These are phyloP conservation scores for Polydrusus cervinus DNA, from an alignment of 2,888 invertebrate species.

Conservation along the genomic window DNA sequence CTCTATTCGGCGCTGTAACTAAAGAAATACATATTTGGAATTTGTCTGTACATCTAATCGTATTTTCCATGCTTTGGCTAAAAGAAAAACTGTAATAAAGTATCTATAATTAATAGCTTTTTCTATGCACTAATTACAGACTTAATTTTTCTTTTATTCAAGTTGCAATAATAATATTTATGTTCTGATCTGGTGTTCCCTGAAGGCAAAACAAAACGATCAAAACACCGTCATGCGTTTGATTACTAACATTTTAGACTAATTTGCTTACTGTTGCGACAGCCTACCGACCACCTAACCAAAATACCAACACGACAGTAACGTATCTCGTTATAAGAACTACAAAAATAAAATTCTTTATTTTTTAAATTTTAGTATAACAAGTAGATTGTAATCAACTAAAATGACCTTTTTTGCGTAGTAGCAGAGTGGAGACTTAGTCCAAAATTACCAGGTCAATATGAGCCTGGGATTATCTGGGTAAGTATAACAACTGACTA, in stretches of 20 bases:
- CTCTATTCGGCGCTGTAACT: too few relatives aligned
- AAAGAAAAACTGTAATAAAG: neutral
- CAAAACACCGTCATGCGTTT: constrained; percentile 34
- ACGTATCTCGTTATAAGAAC: neutral
- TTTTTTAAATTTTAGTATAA: too few relatives aligned
- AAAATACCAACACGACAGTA: constrained; percentile 29
- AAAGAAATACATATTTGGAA: too few relatives aligned
- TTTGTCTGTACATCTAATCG: too few relatives aligned
- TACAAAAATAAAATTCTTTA: too few relatives aligned
- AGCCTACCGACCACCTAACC: constrained; percentile 33
- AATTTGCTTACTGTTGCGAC: constrained; percentile 39
- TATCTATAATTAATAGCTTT: neutral
- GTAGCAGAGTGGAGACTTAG: too few relatives aligned
- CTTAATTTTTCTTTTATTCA: constrained; percentile 15
- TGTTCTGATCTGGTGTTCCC: constrained; percentile 12
- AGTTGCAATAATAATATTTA: constrained; percentile 21
- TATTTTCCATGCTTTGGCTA: neutral
- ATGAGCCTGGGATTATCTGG: too few relatives aligned
- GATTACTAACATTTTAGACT: constrained; percentile 41
- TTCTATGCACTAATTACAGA: constrained; percentile 8
- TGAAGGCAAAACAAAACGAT: constrained; percentile 18
- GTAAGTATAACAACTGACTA: too few relatives aligned
- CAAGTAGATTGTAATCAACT: too few relatives aligned
- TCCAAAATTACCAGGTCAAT: too few relatives aligned
- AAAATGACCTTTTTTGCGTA: too few relatives aligned